These are phyloP conservation scores for Gila robusta DNA, from an alignment of 2,797 vertebrate genomes.

Conservation along the genomic window DNA sequence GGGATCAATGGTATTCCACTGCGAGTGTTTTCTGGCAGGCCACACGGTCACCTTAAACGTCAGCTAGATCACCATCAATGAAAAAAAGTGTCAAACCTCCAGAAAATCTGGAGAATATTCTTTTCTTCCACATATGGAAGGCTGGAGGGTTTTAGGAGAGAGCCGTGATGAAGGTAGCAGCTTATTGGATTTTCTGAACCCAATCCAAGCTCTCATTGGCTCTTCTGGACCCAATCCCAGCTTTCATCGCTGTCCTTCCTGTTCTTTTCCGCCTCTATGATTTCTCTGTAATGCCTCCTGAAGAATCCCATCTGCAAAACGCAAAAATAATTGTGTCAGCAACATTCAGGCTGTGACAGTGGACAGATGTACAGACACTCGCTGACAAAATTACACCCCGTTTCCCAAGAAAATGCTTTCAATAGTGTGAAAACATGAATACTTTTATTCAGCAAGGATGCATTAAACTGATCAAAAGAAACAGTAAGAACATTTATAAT, in stretches of 20 bases:
- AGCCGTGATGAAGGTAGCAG: slow-evolving; percentile 66
- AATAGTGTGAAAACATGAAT: too few relatives aligned
- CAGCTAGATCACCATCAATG: slow-evolving; percentile 71
- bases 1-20: slow-evolving; percentile 78
- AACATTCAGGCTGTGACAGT: neutral
- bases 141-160: slow-evolving; percentile 84
- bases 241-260: slow-evolving; percentile 96
- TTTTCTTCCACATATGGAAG: slow-evolving; percentile 99
- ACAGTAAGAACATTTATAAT: neutral
- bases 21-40: slow-evolving; percentile 81
- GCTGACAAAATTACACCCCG: neutral
- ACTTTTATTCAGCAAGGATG: neutral
- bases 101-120: slow-evolving; percentile 99
- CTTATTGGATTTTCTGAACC: slow-evolving; percentile 84
- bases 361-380: neutral
- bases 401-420: neutral
- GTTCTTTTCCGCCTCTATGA: slow-evolving; percentile 97
- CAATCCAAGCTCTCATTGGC: slow-evolving; percentile 79
- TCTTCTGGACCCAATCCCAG: slow-evolving; percentile 99
- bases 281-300: slow-evolving; percentile 95
- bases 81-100: slow-evolving; percentile 89
- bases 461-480: neutral
- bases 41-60: slow-evolving; percentile 81
- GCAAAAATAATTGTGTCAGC: slow-evolving; percentile 21
- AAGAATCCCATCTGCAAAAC: slow-evolving; percentile 96